Conservation (phyloP, 2,113 vertebrate genomes). For the Labeo rohita region DNA sequence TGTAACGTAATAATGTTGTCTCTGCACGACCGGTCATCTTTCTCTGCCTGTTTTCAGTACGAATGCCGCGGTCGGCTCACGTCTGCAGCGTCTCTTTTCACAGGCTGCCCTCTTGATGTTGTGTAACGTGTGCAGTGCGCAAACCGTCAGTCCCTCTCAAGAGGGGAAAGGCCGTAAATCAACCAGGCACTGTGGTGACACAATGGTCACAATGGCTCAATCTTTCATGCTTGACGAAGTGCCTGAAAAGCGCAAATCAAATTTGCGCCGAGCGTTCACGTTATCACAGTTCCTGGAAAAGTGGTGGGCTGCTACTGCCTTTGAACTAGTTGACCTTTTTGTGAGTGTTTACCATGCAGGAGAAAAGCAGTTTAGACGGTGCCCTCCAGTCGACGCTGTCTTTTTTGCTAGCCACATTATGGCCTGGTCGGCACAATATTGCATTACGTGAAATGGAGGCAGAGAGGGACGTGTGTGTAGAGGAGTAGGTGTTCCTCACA, state of each 20-base stretch:
- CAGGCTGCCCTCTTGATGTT: neutral
- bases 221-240: slow-evolving; percentile 38
- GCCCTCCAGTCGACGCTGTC: neutral
- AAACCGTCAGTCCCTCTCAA: neutral
- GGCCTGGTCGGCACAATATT: neutral
- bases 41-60: slow-evolving; percentile 67
- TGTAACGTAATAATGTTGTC: slow-evolving; percentile 71
- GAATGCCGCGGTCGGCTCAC: slow-evolving; percentile 58
- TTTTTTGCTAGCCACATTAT: neutral
- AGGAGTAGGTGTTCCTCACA: neutral
- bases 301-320: neutral
- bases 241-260: slow-evolving; percentile 23
- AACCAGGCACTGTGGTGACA: slow-evolving; percentile 30
- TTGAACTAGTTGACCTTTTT: slow-evolving; percentile 23
- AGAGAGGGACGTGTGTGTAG: neutral
- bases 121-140: slow-evolving; percentile 3
- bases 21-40: neutral
- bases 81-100: slow-evolving; percentile 30
- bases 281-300: slow-evolving; percentile 17
- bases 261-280: neutral
- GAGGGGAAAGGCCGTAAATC: neutral
- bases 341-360: neutral
- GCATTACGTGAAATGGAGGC: neutral
- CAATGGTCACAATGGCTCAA: slow-evolving; percentile 36
- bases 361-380: neutral